phyloP scores from a whole-genome alignment of 2,888 invertebrate genomes.

The Metellina segmentata region DNA sequence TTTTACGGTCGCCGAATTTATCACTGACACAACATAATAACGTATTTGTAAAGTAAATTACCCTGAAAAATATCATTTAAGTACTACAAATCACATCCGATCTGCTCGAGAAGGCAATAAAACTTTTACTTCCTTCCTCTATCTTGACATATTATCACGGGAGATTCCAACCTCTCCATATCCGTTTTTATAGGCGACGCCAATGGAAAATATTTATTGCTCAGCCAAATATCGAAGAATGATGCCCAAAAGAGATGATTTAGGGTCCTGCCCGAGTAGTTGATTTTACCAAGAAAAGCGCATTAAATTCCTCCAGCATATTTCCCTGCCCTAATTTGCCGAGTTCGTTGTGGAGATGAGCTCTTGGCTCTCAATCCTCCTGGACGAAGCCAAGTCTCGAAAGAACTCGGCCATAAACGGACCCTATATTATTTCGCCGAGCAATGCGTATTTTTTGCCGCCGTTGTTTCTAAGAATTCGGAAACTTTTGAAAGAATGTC shows the following conservation, averaged over 20 bases:
- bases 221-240: conserved; percentile 39
- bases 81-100: conserved; percentile 60
- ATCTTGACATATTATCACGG: conserved; percentile 53
- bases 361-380: not conserved
- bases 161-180: conserved; percentile 39
- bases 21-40: conserved; percentile 63
- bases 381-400: not conserved
- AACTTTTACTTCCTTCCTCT: conserved; percentile 51
- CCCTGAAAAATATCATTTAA: conserved; percentile 63
- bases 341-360: not conserved
- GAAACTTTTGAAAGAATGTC: conserved; percentile 56
- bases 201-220: conserved; percentile 62
- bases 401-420: conserved; percentile 18
- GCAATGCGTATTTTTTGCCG: conserved; percentile 1
- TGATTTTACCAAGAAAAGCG: conserved; percentile 60
- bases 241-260: conserved; percentile 55
- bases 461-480: conserved; percentile 39
- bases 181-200: conserved; percentile 57
- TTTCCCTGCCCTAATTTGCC: conserved; percentile 45
- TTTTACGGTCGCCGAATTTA: conserved; percentile 50
- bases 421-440: conserved; percentile 28
- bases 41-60: conserved; percentile 68
- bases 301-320: conserved; percentile 58
- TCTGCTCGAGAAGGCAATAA: conserved; percentile 51
- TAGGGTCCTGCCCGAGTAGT: conserved; percentile 29